phyloP scores from a whole-genome alignment of 2,888 invertebrate species.

The Fragum fragum region DNA sequence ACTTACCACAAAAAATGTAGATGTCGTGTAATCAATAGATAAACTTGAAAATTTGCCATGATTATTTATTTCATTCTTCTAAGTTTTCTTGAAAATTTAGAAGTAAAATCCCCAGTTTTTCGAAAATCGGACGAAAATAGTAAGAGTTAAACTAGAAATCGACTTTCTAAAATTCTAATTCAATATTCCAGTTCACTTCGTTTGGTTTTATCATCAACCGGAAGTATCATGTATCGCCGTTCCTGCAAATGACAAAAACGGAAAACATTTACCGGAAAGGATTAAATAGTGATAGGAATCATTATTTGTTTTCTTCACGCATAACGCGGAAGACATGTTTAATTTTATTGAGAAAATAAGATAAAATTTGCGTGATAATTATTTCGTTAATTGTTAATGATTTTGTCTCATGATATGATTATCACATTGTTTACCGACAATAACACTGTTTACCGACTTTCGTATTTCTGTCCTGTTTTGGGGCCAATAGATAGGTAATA shows the following conservation, averaged over 20 bases:
- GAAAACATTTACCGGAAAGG: constrained; percentile 3
- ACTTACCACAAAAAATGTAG: too few species aligned
- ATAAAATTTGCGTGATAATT: background rate
- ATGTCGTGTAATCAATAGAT: too few species aligned
- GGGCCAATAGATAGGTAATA: too few species aligned
- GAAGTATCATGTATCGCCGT: background rate
- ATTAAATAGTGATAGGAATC: background rate
- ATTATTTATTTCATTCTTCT: too few species aligned
- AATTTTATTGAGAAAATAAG: background rate
- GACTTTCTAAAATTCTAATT: too few species aligned
- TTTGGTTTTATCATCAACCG: background rate
- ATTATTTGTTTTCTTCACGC: background rate
- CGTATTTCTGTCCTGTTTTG: background rate
- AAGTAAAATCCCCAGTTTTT: too few species aligned
- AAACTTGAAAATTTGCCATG: too few species aligned
- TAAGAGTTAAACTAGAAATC: too few species aligned
- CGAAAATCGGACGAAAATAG: too few species aligned
- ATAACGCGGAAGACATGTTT: background rate
- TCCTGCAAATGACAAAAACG: background rate
- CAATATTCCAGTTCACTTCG: background rate
- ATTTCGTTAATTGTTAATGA: background rate
- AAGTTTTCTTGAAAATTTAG: too few species aligned
- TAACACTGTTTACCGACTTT: background rate
- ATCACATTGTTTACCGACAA: background rate
- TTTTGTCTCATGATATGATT: background rate